phyloP scores from a whole-genome alignment of 2,888 invertebrate genomes.

The Eulithis testata region DNA sequence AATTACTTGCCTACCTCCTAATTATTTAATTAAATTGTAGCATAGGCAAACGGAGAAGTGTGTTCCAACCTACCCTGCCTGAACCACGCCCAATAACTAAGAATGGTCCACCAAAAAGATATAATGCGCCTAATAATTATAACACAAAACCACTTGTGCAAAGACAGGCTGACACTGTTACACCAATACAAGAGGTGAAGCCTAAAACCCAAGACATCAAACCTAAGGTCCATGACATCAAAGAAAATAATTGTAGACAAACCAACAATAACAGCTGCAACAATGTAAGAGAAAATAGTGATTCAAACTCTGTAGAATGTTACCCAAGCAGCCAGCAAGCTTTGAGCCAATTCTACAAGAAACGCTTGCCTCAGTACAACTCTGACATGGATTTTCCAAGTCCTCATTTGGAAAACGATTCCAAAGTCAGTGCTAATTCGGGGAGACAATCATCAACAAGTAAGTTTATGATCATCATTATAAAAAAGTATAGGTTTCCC shows the following conservation, averaged over 20 bases:
- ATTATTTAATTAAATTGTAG: slow-evolving; percentile 46
- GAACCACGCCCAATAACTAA: not conserved
- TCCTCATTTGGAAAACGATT: slow-evolving; percentile 24
- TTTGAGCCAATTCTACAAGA: slow-evolving; percentile 58
- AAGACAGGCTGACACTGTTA: slow-evolving; percentile 3
- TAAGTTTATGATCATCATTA: slow-evolving; percentile 47
- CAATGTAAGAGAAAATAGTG: slow-evolving; percentile 1
- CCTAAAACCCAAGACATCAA: not conserved
- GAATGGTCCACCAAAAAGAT: slow-evolving; percentile 3
- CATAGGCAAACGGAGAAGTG: slow-evolving; percentile 72
- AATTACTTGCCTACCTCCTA: no score
- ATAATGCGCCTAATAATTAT: slow-evolving; percentile 8
- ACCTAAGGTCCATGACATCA: not conserved
- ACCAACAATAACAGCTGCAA: not conserved
- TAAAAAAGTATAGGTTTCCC: no score
- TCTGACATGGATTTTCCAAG: slow-evolving; percentile 34
- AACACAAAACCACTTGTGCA: slow-evolving; percentile 5
- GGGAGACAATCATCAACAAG: slow-evolving; percentile 61
- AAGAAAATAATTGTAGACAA: slow-evolving; percentile 1
- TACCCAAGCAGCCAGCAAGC: slow-evolving; percentile 32
- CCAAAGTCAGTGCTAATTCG: slow-evolving; percentile 56
- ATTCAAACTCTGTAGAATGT: not conserved
- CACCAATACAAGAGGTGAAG: not conserved
- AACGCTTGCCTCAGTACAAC: slow-evolving; percentile 50
- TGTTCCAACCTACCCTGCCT: slow-evolving; percentile 37